Conservation (phyloP, 2,888 invertebrate genomes). For the Noctua pronuba region DNA sequence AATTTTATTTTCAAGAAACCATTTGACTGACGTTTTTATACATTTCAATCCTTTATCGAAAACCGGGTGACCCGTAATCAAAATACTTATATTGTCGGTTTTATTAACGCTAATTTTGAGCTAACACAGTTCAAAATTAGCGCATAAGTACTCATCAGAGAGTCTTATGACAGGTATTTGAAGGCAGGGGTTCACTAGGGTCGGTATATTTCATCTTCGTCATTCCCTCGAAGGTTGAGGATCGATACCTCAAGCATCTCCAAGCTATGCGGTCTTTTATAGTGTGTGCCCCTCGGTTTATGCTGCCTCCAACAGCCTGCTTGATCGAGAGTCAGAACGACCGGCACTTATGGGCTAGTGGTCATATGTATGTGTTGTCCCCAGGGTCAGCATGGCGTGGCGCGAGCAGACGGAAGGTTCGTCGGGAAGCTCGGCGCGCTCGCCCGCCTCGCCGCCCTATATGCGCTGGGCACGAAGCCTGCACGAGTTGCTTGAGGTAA, state of each 20-base stretch:
- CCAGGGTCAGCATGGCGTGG: conserved; percentile 82
- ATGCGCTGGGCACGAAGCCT: conserved; percentile 97
- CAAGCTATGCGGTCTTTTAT: neutral
- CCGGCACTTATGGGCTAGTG: neutral
- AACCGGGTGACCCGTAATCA: neutral
- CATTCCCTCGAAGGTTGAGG: neutral
- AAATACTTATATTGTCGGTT: neutral
- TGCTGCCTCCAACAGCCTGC: neutral
- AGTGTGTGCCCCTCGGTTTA: neutral
- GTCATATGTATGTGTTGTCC: conserved; percentile 14
- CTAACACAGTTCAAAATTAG: no score
- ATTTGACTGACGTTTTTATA: neutral
- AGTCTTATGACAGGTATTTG: neutral
- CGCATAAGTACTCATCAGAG: neutral
- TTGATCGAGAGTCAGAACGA: neutral
- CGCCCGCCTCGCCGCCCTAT: conserved; percentile 92
- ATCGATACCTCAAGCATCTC: neutral
- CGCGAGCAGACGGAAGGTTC: conserved; percentile 89
- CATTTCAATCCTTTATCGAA: neutral
- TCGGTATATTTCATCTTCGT: neutral
- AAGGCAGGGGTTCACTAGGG: neutral
- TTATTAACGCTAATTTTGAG: no score
- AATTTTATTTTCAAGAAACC: neutral
- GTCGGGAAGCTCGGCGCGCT: conserved; percentile 87
- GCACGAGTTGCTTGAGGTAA: conserved; percentile 93